Conservation (phyloP, 2,797 vertebrate genomes). For the Poeciliopsis gracilis region DNA sequence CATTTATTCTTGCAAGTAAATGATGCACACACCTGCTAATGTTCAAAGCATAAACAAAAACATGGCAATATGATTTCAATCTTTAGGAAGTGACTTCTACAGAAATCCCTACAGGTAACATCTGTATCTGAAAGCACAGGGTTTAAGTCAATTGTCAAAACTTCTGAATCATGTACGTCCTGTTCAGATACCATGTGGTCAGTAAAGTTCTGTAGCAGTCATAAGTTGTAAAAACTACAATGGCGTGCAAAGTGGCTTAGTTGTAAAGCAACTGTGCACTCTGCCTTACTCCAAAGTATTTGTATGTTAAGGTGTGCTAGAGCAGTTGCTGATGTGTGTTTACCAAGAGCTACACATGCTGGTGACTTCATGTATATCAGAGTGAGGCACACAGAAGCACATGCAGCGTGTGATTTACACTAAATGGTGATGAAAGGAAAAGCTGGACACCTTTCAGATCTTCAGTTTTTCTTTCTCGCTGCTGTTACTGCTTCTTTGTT, state of each 20-base stretch:
- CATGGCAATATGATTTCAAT: not conserved
- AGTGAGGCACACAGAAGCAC: conserved; percentile 8
- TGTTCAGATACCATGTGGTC: not conserved
- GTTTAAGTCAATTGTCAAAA: conserved; percentile 20
- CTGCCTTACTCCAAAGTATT: conserved; percentile 48
- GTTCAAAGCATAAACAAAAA: not conserved
- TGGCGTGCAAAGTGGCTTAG: not conserved
- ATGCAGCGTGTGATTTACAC: conserved; percentile 46
- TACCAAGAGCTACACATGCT: conserved; percentile 1
- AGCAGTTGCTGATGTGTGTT: conserved; percentile 13
- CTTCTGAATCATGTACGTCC: conserved; percentile 6
- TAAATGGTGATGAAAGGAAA: conserved; percentile 54
- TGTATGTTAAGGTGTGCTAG: conserved; percentile 28
- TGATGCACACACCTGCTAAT: not conserved
- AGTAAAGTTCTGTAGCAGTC: conserved; percentile 1
- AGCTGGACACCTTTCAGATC: conserved; percentile 23
- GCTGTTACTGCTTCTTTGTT: conserved; percentile 44
- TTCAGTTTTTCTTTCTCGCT: conserved; percentile 53
- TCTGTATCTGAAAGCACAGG: conserved; percentile 42
- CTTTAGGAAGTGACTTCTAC: conserved; percentile 26
- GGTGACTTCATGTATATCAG: conserved; percentile 11
- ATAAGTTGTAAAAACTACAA: conserved; percentile 7
- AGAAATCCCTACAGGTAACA: conserved; percentile 67
- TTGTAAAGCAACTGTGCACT: conserved; percentile 26
- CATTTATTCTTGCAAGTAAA: not conserved